Base-by-base conservation (phyloP, 2,888 invertebrate species). In the Eumerus sabulonum region DNA sequence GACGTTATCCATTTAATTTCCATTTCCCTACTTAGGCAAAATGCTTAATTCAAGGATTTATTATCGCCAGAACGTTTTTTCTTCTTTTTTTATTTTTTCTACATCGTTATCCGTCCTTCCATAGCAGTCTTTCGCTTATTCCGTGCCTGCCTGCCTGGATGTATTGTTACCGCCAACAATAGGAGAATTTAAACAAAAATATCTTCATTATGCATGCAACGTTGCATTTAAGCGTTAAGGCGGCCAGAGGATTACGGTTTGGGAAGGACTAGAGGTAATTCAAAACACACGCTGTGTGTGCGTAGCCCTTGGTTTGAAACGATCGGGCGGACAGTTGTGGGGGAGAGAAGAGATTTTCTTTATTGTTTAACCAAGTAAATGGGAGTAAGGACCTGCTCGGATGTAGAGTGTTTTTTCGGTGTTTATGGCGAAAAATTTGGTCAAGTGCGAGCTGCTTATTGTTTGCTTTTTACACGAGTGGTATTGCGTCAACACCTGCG, bases 21-120 rank as follows among this genome's bases (percentile, higher is more conserved):
- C 68, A 70, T 70, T 63, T 40, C 68, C 51, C 53, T 44, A 56
- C 79, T 74, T 70, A 50, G 38, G 60, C 16, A 40, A 70, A 79
- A 70, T 70, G 68, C 74, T 79, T 79, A 79, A 79, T 79, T 74
- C 79, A 74, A 74, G 70, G 68, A 79, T 73, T 74, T 74, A 70
- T 74, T 64, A 60, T 74, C 54, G 54, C 64, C 60, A 79, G 73
- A 72, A 67, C 66, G 66, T 53, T 68, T 73, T 63, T 50, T 53
- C 53, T 56, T 54, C 18, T 72, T 42, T 40, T 67, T 56, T 42
- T 60, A 48, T 16, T 51, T 50, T 45, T 42, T 17, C 40, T 40
- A 7, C 16, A 9, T 14, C n/a, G 12, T 54, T 54, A 11, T 54
- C 18, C 40, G 27, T 27, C 27, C 27, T 27, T 27, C 27, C 27